Evolutionary conservation across 2,888 invertebrate species (phyloP), one percentile per base, ranked within the genome.

Genomic region (Hypomecis atomaria): DNA sequence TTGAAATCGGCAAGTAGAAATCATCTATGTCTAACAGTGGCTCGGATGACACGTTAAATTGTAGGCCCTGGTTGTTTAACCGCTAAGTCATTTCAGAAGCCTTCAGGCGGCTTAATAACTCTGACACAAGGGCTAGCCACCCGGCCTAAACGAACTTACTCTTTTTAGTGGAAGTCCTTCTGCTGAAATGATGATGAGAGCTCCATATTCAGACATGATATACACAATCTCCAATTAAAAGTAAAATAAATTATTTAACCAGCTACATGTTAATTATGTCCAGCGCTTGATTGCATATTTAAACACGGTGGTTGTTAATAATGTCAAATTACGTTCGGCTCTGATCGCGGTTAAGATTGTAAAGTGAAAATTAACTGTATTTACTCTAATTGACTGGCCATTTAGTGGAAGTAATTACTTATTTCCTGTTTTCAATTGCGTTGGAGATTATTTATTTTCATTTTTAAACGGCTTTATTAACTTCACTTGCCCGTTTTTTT

Each of bases 281-380:
- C 56, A 33, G 45, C 43, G 53, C 55, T 53, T 55, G 44, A 55
- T 64, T 60, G 48, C 33, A 64, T 52, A 56, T 57, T 65, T 60
- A 65, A 65, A 47, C 56, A 56, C 37, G 40, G n/a, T 36, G 43
- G 23, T 65, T 57, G 52, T 64, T 60, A 60, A 47, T 55, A 56
- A 53, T 43, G 37, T 43, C 13, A 38, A 50, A 62, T 56, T 62
- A 56, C 34, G 33, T 50, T 44, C 6, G 11, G 37, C 33, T 13
- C 50, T 42, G 62, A 63, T 63, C 43, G 43, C 43, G 57, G 53
- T 42, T 37, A 33, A 58, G 48, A 58, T 54, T 54, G 40, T 50
- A 43, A n/a, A 43, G 52, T 57, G 50, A 42, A 37, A 56, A 37
- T 50, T 48, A 42, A 54, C 10, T 36, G 42, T 53, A 47, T 59